Base-by-base conservation (phyloP, 1,140 invertebrate genomes). In the Carposina sasakii region DNA sequence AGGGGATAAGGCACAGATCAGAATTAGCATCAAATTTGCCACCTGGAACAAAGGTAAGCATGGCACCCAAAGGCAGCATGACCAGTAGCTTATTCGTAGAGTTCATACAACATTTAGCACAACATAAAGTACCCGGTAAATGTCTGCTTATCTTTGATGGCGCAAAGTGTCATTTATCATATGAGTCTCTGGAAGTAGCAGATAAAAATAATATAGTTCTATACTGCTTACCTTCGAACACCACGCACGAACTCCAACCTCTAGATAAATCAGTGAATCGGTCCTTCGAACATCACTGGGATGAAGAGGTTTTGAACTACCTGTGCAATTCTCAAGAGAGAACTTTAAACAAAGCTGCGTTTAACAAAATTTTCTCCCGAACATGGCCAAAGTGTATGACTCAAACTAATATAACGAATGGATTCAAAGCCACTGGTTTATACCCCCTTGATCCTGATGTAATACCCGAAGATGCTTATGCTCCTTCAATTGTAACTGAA, bases 191-290 rank as follows among this genome's bases (percentile, higher is more conserved):
- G 10, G 60, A 63, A 23, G 51, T n/a, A 42, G 71, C 66, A 44
- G 64, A 76, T 49, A 33, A 41, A 34, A 31, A 55, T 48, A 50
- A 57, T 30, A 67, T 75, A 23, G 50, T 37, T 15, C 43, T 76
- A 17, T 77, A 74, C 43, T 78, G 68, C 46, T 52, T 79, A 34
- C 69, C 72, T 23, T 63, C 55, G 9, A 83, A 79, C 34, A 81
- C 67, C 1, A 78, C 67, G 1, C 73, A 81, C 46, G 71, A 81
- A 57, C 51, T 81, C 2, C 78, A 82, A 46, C 71, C 72, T 2
- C 45, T 81, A 30, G 66, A 82, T 53, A 77, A 76, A 63, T 33
- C 62, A 15, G 66, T 76, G 3, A 67, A 62, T 52, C 45, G 51
- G 44, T 64, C 63, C n/a, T 79, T 68, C 40, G 70, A 78, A 56